phyloP scores from a whole-genome alignment of 2,888 invertebrate genomes.

The Lepidonotus clava region DNA sequence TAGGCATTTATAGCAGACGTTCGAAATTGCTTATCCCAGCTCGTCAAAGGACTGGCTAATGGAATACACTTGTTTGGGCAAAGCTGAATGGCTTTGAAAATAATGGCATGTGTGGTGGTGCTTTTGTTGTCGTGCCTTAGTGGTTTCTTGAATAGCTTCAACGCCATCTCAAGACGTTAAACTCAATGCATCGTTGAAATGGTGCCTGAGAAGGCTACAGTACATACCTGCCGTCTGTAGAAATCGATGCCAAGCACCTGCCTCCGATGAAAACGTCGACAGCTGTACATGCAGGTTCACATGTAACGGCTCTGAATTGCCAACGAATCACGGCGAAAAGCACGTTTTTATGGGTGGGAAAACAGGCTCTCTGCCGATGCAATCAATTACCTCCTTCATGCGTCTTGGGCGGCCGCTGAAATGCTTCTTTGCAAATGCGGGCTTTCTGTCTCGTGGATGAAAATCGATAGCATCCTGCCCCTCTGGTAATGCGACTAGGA shows the following conservation, averaged over 20 bases:
- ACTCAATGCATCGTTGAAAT: background rate
- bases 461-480: no score
- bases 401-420: background rate
- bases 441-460: no score
- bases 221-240: background rate
- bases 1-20: no score
- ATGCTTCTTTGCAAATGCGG: no score
- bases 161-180: no score
- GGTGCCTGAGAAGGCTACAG: background rate
- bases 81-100: background rate
- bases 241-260: background rate
- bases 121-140: background rate
- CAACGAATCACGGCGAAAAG: conserved; percentile 1
- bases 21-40: background rate
- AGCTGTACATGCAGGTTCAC: no score
- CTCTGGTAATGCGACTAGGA: no score
- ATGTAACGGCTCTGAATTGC: no score
- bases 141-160: background rate
- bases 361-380: background rate
- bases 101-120: background rate
- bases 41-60: background rate
- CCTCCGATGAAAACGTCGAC: no score
- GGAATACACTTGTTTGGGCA: background rate
- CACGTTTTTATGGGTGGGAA: background rate
- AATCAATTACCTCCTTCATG: background rate